Evolutionary conservation across 2,888 invertebrate genomes (phyloP), one percentile per base, ranked within the genome.

Genomic region (Nineta flava): DNA sequence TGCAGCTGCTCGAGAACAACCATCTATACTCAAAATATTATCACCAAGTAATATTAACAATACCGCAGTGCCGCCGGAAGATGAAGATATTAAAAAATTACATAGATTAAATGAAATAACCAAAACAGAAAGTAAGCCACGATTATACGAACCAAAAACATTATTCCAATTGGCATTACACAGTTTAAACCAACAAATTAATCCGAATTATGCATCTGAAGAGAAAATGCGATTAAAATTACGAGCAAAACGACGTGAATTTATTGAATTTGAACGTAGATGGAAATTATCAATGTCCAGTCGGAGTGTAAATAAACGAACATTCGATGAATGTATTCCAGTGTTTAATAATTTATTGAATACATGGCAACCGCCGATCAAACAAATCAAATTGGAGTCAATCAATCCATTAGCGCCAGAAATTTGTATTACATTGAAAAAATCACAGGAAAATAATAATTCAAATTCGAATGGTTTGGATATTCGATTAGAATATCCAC

Each of bases 351-450:
- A 45, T 9, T 35, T 44, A 15, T 34, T 49, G 6, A 41, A 26
- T 16, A 44, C 49, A 10, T 42, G 13, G 15, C 17, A 49, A 21
- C 26, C 41, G 35, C 31, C 31, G 6, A 49, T 49, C 16, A 49
- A 49, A 43, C 31, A 40, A 21, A 45, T 49, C 9, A 49, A 49
- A 49, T 45, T 49, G 17, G 45, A 49, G 45, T 35, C 26, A 17
- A 26, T 21, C 3, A 15, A 49, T 35, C 34, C 49, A 16, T 12
- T n/a, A 32, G 45, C 42, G 5, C 35, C 49, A 9, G 41, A 41
- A 17, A 44, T 49, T 32, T 15, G 15, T 9, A 49, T 49, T 31
- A 21, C 21, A n/a, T 5, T 49, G 15, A 26, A 42, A 21, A 26
- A 26, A 41, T 13, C 41, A 2, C 12, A 32, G 7, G 17, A 15